Evolutionary conservation across 2,113 vertebrate genomes (phyloP).

Genomic region (Myrmecobius fasciatus): DNA sequence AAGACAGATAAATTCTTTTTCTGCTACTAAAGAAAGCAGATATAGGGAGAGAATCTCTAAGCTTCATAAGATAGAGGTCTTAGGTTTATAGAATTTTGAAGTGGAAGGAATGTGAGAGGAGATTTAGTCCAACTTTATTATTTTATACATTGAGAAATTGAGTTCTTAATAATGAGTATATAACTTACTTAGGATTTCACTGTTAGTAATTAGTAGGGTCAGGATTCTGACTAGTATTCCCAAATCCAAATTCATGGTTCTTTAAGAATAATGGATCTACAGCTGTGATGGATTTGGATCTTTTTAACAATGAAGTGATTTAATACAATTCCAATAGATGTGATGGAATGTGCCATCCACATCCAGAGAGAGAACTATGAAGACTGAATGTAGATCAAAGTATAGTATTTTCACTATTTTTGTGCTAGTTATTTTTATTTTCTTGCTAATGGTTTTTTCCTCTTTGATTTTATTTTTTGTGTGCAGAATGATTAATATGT

Average conservation of each 20-base stretch:
- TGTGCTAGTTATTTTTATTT: too few relatives aligned
- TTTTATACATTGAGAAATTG: neutral
- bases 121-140: neutral
- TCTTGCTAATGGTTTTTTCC: too few relatives aligned
- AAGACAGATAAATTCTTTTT: neutral
- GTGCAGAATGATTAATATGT: too few relatives aligned
- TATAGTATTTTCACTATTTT: too few relatives aligned
- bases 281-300: too few relatives aligned
- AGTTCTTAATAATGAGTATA: neutral
- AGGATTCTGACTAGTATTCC: neutral
- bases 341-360: too few relatives aligned
- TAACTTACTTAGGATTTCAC: neutral
- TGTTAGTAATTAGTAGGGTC: neutral
- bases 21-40: constrained; percentile 51
- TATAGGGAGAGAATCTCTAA: constrained; percentile 34
- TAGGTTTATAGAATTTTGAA: constrained; percentile 55
- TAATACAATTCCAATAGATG: too few relatives aligned
- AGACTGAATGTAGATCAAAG: too few relatives aligned
- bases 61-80: constrained; percentile 68
- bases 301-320: too few relatives aligned
- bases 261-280: neutral
- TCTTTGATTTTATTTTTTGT: too few relatives aligned
- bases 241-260: neutral
- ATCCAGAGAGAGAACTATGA: too few relatives aligned
- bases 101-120: constrained; percentile 45